Percentiles rank a stretch among this genome's conserved stretches.
Evolutionary conservation across 2,113 vertebrate genomes (phyloP).

Genomic region (Hemiscyllium ocellatum): DNA sequence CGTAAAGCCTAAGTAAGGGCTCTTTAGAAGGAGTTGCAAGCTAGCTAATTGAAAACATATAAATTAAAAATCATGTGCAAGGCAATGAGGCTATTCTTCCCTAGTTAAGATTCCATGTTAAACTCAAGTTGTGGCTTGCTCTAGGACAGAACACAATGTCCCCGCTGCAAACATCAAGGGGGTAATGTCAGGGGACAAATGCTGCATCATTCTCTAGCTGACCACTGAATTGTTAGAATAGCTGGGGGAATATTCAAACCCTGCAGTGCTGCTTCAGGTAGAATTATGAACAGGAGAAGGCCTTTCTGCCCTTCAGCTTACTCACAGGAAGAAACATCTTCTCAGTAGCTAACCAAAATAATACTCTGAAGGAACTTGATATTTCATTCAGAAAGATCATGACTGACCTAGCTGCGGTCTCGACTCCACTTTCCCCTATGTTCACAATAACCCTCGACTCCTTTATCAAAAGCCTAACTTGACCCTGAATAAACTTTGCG

Average conservation of each 20-base stretch:
- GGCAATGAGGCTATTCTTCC: neutral
- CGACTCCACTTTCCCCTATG: no score
- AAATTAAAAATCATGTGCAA: neutral
- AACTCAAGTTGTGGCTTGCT: neutral
- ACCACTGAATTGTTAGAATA: neutral
- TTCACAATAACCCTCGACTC: no score
- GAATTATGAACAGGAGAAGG: no score
- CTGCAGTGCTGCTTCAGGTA: neutral
- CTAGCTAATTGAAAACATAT: neutral
- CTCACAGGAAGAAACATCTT: no score
- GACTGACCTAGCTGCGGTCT: no score
- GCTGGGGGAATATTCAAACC: neutral
- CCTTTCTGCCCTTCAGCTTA: no score
- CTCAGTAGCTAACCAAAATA: no score
- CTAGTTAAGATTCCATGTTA: neutral
- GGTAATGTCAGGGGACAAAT: neutral
- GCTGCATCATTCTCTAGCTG: neutral
- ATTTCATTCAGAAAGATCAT: no score
- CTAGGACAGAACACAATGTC: neutral
- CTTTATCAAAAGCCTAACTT: no score
- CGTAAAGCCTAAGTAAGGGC: neutral
- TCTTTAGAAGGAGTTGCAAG: neutral
- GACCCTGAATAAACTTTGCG: no score
- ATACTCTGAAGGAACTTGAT: no score
- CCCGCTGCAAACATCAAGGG: neutral